Base-by-base conservation (phyloP, 2,888 invertebrate genomes). In the Ichneumoninae sp. region DNA sequence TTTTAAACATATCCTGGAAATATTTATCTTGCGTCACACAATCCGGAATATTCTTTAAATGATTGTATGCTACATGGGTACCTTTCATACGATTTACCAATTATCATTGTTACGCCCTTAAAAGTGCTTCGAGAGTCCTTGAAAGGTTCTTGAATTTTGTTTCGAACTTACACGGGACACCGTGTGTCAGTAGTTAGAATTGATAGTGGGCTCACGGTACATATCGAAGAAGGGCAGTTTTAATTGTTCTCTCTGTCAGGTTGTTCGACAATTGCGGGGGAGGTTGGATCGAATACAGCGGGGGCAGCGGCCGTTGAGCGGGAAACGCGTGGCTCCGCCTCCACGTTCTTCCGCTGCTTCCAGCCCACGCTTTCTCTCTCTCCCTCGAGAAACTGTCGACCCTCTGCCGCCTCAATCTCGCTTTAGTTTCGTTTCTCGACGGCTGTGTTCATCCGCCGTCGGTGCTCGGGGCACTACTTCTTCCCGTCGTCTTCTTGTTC, bases 321-420 rank as follows among this genome's bases (percentile, higher is more conserved):
- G 54, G 16, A 68, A 76, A 72, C 13, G 57, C 44, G 69, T 81
- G 71, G 82, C 86, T 86, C 88, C 88, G 88, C 87, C 88, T 83
- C 86, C 85, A 72, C 57, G 54, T 79, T 76, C 65, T 74, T 79
- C 79, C 80, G 79, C 82, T 52, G 70, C 84, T 83, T 76, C 85
- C 84, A 83, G 85, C 44, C 75, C 80, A 81, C 79, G 80, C 72
- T 84, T 80, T 80, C 85, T 47, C 44, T 47, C 44, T 47, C 44
- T 47, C 44, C 44, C 44, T 13, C 44, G 44, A 47, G 80, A 84
- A 87, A 86, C 82, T 76, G 71, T 80, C 85, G 83, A 82, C 82
- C 78, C 62, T 80, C 78, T 68, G 68, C 44, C 44, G 89, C 87
- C 86, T 90, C 90, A 90, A 90, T 90, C 89, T 89, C 88, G 87